Evolutionary conservation across 2,888 invertebrate genomes (phyloP), one percentile per base, ranked within the genome.

Genomic region (Griposia aprilina): DNA sequence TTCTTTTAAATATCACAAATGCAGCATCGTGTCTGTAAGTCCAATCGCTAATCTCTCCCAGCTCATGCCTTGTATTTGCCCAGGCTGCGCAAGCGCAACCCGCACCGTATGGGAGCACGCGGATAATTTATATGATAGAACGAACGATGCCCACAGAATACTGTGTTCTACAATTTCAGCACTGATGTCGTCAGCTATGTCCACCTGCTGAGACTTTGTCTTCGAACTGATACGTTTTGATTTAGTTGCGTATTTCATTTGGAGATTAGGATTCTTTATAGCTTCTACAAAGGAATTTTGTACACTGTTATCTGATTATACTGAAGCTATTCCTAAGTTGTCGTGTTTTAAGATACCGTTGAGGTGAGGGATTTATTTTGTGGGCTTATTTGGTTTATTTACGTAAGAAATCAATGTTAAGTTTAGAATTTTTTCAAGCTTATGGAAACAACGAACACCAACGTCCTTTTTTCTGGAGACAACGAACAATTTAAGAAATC

Each of bases 81-180:
- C 60, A 26, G n/a, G n/a, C n/a, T n/a, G 15, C 86, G 79, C 85
- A 86, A 81, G 79, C 85, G 87, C 89, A 91, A 80, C 76, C 87
- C 80, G 89, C 90, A 89, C 90, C 87, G 88, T 92, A 93, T 92
- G 90, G 92, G 91, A 89, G 88, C 90, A 87, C 75, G 87, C 88
- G 88, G 89, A 91, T 93, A 93, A 95, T 94, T 94, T 94, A 94
- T 94, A 87, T 89, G 90, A 87, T 89, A 90, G 85, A 87, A 85
- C 88, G 84, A 89, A 84, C 90, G 91, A 92, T 92, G 91, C 89
- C 90, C 90, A 90, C 89, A 90, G 91, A 92, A 90, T 89, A 90
- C 90, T 88, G 83, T 92, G 91, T 93, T 92, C 90, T 89, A 87
- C 84, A 91, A 91, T 92, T 93, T 90, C 89, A 87, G 84, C 85